Evolutionary conservation across 2,797 vertebrate species (phyloP).

Genomic region (Bucorvus abyssinicus): DNA sequence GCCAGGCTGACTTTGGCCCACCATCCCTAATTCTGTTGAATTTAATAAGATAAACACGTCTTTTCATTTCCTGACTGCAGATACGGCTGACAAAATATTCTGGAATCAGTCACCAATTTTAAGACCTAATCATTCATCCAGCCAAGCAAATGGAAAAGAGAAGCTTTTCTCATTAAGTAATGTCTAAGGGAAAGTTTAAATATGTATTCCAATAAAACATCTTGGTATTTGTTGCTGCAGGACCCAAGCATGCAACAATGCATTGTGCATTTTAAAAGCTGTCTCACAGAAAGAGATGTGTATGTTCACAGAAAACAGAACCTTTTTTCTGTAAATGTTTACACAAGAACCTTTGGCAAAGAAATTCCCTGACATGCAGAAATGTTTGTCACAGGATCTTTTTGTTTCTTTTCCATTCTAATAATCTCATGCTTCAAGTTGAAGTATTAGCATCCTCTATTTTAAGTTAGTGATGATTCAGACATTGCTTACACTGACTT

Average conservation of each 20-base stretch:
- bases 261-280: neutral
- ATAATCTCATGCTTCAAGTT: neutral
- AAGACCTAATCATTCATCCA: neutral
- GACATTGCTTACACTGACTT: neutral
- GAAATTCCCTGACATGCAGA: neutral
- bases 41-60: slow-evolving; percentile 10
- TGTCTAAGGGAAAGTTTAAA: neutral
- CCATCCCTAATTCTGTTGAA: neutral
- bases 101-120: slow-evolving; percentile 9
- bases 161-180: slow-evolving; percentile 23
- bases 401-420: slow-evolving; percentile 26
- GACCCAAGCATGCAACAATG: neutral
- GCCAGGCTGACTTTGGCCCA: slow-evolving; percentile 13
- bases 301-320: neutral
- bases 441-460: neutral
- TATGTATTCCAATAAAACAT: neutral
- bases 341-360: neutral
- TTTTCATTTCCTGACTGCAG: slow-evolving; percentile 33
- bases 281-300: neutral
- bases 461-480: neutral
- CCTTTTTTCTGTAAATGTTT: neutral
- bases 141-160: neutral
- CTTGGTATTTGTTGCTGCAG: neutral
- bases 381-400: neutral
- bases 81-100: slow-evolving; percentile 31